Evolutionary conservation across 2,113 vertebrate species (phyloP).

Genomic region (Hydrochoerus hydrochaeris): DNA sequence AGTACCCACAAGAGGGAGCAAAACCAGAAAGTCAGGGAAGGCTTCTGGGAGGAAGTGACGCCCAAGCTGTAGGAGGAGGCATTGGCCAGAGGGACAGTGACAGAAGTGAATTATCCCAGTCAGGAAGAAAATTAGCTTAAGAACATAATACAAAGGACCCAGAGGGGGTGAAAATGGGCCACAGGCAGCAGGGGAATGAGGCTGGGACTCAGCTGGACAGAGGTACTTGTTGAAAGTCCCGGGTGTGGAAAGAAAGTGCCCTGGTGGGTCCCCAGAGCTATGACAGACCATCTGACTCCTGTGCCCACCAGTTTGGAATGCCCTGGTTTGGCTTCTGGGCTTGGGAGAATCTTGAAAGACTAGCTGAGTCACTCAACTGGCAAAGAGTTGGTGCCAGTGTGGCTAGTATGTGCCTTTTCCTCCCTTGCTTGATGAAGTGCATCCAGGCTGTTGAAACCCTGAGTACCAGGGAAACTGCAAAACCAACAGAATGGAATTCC

Average conservation of each 20-base stretch:
- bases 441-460: fast-evolving
- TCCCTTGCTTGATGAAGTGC: not conserved
- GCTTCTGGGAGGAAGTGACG: not conserved
- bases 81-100: not conserved
- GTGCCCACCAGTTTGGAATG: not conserved
- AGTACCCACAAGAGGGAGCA: not conserved
- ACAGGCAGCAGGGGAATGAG: not conserved
- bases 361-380: not conserved
- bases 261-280: not conserved
- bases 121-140: not conserved
- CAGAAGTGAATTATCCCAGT: not conserved
- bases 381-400: not conserved
- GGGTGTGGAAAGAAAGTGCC: no score
- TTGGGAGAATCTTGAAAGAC: not conserved
- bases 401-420: no score
- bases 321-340: not conserved
- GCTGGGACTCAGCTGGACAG: not conserved
- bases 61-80: not conserved
- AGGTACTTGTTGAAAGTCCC: not conserved
- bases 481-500: not conserved
- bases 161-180: no score
- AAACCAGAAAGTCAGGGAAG: not conserved
- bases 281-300: not conserved
- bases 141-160: not conserved
- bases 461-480: not conserved